Percentiles rank a stretch among this genome's conserved stretches.
Conservation (phyloP, 2,113 vertebrate genomes). For the Rhadina sibilatrix region DNA sequence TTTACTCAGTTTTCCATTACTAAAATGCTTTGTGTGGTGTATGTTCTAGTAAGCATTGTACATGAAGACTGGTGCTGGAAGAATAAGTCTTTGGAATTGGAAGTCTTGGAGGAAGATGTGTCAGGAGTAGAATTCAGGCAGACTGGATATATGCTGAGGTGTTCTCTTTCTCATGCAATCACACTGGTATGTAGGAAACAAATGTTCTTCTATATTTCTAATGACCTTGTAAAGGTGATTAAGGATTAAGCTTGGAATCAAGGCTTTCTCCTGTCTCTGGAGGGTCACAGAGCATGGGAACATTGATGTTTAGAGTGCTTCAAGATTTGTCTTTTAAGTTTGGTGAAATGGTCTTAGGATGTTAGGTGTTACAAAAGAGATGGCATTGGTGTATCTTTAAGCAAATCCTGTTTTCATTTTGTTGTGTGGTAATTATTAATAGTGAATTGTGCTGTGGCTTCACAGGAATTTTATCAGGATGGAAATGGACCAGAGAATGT, state of each 20-base stretch:
- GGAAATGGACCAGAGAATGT: constrained; percentile 95
- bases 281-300: not conserved
- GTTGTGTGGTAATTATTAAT: not conserved
- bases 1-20: not conserved
- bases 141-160: constrained; percentile 96
- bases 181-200: constrained; percentile 83
- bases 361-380: not conserved
- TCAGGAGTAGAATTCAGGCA: constrained; percentile 90
- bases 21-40: not conserved
- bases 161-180: constrained; percentile 95
- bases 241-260: not conserved
- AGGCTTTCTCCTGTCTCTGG: not conserved
- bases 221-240: not conserved
- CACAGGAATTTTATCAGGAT: constrained; percentile 96
- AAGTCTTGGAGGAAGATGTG: constrained; percentile 86
- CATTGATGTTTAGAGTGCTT: not conserved
- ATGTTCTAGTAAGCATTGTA: constrained; percentile 83
- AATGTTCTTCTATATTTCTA: not conserved
- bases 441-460: constrained; percentile 26
- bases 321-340: not conserved
- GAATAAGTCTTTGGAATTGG: constrained; percentile 92
- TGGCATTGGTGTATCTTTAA: not conserved
- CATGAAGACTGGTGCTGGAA: constrained; percentile 99
- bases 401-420: not conserved
- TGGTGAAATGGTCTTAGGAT: not conserved